Evolutionary conservation across 2,113 vertebrate genomes (phyloP), one percentile per base, ranked within the genome.

Genomic region (Atractosteus spatula): DNA sequence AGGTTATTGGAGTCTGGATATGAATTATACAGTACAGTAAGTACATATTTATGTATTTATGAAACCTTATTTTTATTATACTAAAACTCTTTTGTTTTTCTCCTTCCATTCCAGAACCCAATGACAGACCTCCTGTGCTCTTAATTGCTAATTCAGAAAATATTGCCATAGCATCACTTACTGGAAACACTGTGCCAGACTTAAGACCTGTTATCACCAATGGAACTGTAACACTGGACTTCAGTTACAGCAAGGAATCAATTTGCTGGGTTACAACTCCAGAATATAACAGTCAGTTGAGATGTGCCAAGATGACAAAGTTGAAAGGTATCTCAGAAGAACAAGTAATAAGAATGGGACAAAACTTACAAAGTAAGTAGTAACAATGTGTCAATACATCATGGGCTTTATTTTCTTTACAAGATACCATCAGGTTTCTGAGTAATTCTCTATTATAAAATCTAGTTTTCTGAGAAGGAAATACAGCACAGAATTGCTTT

Each of bases 181-280:
- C 97, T 77, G 97, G 97, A 75, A 96, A 94, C 64, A 87, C 80
- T 68, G 74, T 90, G 54, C 89, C 91, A 73, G 85, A 89, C 12
- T 67, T 81, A 70, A 87, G 83, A 74, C 88, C 92, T 3, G 77
- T 77, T 51, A 93, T 92, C 76, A 87, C 84, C 64, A 95, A 94
- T 76, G 89, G 93, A 76, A 88, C 94, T 59, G 80, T 95, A 74
- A 87, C 91, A 0, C 43, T 99, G 83, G 96, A 97, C 84, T 95
- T 92, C 80, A 92, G 88, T 83, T 92, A 93, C 79, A 91, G 82
- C 55, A 93, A 96, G 76, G 93, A 95, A 71, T 91, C 68, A 0
- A 78, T 96, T 17, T 99, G 96, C 80, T 99, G 97, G 97, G 86
- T 94, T n/a, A 89, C 95, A 78, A 90, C 94, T 0, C 87, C 86